phyloP scores from a whole-genome alignment of 2,888 invertebrate genomes.

The Altica lythri region DNA sequence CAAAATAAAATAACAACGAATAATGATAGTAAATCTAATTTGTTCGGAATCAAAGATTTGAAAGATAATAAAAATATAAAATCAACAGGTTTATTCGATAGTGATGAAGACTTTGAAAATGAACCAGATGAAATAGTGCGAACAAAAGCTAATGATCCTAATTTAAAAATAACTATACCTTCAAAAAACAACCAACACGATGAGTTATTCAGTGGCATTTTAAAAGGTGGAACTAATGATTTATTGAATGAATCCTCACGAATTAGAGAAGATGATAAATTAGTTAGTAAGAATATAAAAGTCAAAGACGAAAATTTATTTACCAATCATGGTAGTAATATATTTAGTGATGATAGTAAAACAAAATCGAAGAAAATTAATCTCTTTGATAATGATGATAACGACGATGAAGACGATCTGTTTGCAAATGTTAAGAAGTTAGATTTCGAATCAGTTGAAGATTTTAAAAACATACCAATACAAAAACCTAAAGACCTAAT shows the following conservation, averaged over 20 bases:
- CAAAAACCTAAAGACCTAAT: slow-evolving; percentile 1
- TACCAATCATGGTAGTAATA: no score
- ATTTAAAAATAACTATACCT: no score
- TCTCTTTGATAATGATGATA: slow-evolving; percentile 38
- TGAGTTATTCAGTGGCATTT: no score
- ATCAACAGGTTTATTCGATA: background rate
- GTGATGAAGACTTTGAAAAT: background rate
- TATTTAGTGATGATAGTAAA: background rate
- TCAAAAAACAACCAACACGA: no score
- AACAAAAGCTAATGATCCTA: no score
- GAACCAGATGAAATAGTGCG: background rate
- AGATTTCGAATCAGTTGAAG: slow-evolving; percentile 45
- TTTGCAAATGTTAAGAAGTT: slow-evolving; percentile 47
- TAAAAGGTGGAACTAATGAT: no score
- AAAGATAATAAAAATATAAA: background rate
- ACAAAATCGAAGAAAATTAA: slow-evolving; percentile 29
- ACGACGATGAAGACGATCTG: slow-evolving; percentile 48
- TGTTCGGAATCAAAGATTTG: background rate
- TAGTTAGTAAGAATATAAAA: no score
- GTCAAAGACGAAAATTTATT: no score
- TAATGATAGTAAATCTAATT: no score
- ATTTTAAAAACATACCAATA: slow-evolving; percentile 25
- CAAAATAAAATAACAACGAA: no score
- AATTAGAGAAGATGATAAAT: no score
- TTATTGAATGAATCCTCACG: no score